Evolutionary conservation across 2,797 vertebrate genomes (phyloP).

Genomic region (Antrozous pallidus): DNA sequence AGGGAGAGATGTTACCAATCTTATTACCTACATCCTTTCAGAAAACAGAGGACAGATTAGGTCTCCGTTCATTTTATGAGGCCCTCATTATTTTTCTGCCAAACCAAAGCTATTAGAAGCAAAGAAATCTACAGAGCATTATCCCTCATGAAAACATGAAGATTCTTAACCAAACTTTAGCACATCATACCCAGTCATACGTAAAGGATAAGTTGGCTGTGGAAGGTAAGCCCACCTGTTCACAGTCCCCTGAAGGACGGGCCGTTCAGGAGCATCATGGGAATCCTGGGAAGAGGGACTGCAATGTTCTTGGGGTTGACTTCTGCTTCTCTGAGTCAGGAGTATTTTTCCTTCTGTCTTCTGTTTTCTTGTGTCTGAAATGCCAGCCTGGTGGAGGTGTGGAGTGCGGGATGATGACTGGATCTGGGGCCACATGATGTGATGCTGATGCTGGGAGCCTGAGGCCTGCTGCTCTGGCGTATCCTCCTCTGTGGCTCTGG

Average conservation of each 20-base stretch:
- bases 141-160: neutral
- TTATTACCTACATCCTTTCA: neutral
- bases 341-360: neutral
- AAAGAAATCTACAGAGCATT: neutral
- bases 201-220: neutral
- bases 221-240: neutral
- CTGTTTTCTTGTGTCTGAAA: neutral
- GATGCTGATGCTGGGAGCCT: neutral
- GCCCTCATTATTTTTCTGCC: neutral
- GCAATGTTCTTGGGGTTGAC: neutral
- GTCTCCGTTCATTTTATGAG: neutral
- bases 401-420: neutral
- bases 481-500: neutral
- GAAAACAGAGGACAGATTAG: neutral
- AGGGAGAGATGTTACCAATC: neutral
- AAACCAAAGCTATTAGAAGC: neutral
- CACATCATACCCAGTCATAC: neutral
- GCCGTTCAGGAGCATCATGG: neutral
- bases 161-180: neutral
- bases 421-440: neutral
- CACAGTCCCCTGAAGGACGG: neutral
- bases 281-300: neutral
- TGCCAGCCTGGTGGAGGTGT: neutral
- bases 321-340: neutral
- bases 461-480: neutral